phyloP scores from a whole-genome alignment of 2,113 vertebrate genomes.

The Percopsis transmontana region DNA sequence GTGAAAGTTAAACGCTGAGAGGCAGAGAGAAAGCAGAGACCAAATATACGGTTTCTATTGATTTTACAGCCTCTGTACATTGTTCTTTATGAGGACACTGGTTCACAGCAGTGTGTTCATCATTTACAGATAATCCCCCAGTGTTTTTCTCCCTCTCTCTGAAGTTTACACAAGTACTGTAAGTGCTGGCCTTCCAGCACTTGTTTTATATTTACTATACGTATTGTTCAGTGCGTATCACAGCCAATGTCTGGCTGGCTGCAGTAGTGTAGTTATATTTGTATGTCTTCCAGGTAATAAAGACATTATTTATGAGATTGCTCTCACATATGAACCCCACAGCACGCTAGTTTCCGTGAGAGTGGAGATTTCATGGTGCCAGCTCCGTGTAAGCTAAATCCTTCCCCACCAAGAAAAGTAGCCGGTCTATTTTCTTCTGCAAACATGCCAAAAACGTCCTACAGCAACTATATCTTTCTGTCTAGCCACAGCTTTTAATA shows the following conservation, averaged over 20 bases:
- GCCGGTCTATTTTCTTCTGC: constrained; percentile 59
- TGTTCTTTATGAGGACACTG: neutral
- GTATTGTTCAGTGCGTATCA: neutral
- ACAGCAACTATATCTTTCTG: constrained; percentile 29
- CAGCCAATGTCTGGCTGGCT: neutral
- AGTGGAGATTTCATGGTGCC: constrained; percentile 36
- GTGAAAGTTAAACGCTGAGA: neutral
- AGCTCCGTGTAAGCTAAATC: constrained; percentile 47
- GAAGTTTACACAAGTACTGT: neutral
- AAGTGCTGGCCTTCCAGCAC: neutral
- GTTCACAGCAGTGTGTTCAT: neutral
- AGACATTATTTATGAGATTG: constrained; percentile 17
- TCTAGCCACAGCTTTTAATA: constrained; percentile 60
- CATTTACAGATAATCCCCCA: neutral
- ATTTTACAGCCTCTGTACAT: constrained; percentile 1
- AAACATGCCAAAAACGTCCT: constrained; percentile 43
- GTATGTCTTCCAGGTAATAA: neutral
- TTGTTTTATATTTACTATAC: neutral
- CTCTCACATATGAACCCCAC: constrained; percentile 12
- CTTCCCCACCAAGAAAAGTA: constrained; percentile 56
- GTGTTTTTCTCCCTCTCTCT: neutral
- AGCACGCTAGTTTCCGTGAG: constrained; percentile 3
- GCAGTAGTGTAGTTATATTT: constrained; percentile 19
- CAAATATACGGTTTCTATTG: neutral
- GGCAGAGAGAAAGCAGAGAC: neutral